These are phyloP conservation scores for Macrotis lagotis DNA, from an alignment of 2,113 vertebrate species.

Conservation along the genomic window DNA sequence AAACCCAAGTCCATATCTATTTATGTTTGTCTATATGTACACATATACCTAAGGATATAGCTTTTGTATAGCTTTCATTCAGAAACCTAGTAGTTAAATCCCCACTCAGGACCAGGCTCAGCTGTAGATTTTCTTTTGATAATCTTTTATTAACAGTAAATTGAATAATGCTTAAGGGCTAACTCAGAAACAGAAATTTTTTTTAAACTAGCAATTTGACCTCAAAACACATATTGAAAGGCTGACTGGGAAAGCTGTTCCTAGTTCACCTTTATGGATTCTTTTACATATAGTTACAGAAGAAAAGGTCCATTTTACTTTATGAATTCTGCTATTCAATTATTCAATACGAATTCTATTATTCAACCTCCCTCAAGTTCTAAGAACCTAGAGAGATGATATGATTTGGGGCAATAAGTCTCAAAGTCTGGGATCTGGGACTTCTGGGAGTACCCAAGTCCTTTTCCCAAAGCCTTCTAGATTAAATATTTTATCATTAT, in stretches of 20 bases:
- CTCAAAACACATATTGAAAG: neutral
- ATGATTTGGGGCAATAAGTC: neutral
- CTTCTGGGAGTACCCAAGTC: neutral
- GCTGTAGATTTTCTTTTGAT: slow-evolving; percentile 56
- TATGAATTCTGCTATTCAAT: neutral
- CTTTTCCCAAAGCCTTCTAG: neutral
- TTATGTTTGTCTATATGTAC: slow-evolving; percentile 59
- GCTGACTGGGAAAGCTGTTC: neutral
- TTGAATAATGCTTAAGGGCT: slow-evolving; percentile 61
- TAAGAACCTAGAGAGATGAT: neutral
- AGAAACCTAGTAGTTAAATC: slow-evolving; percentile 32
- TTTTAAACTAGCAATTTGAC: slow-evolving; percentile 11
- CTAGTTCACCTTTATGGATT: neutral
- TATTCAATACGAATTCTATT: neutral
- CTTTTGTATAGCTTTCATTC: slow-evolving; percentile 62
- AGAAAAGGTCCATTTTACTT: neutral
- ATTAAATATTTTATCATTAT: neutral
- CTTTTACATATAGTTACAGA: neutral
- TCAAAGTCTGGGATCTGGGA: neutral
- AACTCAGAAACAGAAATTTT: slow-evolving; percentile 37
- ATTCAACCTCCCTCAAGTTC: neutral
- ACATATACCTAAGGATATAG: slow-evolving; percentile 48
- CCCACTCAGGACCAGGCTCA: slow-evolving; percentile 38
- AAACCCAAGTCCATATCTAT: slow-evolving; percentile 64
- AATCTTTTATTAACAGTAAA: slow-evolving; percentile 54